Conservation (phyloP, 2,888 invertebrate species). For the Troides aeacus region DNA sequence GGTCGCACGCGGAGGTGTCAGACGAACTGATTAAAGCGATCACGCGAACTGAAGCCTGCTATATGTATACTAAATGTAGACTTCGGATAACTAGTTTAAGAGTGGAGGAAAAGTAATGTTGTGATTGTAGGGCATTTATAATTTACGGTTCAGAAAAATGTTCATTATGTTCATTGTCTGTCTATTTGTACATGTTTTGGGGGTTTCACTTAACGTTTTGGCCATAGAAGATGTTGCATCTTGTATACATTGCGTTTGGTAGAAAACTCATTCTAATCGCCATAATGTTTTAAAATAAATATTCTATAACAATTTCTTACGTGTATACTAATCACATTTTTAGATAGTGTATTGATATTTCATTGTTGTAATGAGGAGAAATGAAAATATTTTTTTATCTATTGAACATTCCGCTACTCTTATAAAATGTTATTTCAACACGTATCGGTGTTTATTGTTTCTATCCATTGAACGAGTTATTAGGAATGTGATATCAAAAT, state of each 20-base stretch:
- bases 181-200: no score
- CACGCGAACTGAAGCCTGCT: constrained; percentile 42
- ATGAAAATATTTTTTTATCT: neutral
- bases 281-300: no score
- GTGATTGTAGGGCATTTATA: neutral
- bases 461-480: neutral
- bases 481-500: neutral
- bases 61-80: neutral
- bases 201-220: no score
- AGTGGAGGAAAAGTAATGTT: neutral
- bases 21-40: constrained; percentile 45
- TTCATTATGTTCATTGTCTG: no score
- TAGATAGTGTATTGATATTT: neutral
- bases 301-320: neutral
- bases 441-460: neutral
- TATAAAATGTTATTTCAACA: neutral
- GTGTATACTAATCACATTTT: neutral
- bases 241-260: no score
- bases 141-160: no score
- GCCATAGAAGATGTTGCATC: no score
- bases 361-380: neutral
- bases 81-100: neutral
- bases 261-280: no score
- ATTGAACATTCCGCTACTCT: neutral
- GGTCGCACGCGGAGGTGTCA: constrained; percentile 45